Base-by-base conservation (phyloP, 2,888 invertebrate genomes). In the Sphinx pinastri region DNA sequence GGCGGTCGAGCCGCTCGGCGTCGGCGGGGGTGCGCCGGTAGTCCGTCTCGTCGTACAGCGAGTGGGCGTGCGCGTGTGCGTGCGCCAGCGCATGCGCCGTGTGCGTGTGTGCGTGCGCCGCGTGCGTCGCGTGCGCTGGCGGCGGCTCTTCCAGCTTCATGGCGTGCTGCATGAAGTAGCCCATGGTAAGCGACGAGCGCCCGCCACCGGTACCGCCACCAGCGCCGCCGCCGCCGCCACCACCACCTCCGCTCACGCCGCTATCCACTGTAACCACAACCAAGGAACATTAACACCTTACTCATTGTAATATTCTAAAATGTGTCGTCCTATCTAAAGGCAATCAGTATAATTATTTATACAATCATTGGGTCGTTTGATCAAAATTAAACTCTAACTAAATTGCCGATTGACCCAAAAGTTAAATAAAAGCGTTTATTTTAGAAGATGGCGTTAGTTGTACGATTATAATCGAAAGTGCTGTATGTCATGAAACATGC, bases 81-180 rank as follows among this genome's bases (percentile, higher is more conserved):
- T 76, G 79, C 70, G 75, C 69, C 71, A 72, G 77, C 73, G 69
- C 70, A 73, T 74, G 76, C 73, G 70, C 70, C 73, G 69, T 69
- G 74, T 74, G 76, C 72, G 71, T 70, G 72, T 72, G 77, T 60
- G 70, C 71, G 77, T 81, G 83, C 75, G 77, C 73, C 59, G 70
- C 70, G 79, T 71, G 71, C 58, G 63, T 16, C 82, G 82, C 77
- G 83, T 76, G 75, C 71, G 85, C 79, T 83, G 81, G 87, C 78
- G 88, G 88, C 74, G 88, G 89, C 81, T 89, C 89, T 85, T 92
- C 92, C 82, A 84, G 78, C 87, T 93, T 92, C 69, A 91, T 77
- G 74, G 84, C 75, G 83, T 84, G 85, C 78, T 79, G 81, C 87
- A 87, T 82, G 89, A 88, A 91, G 90, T 89, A 91, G 80, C 84